These are phyloP conservation scores for Sycophila texana DNA, from an alignment of 2,888 invertebrate genomes.

Conservation along the genomic window DNA sequence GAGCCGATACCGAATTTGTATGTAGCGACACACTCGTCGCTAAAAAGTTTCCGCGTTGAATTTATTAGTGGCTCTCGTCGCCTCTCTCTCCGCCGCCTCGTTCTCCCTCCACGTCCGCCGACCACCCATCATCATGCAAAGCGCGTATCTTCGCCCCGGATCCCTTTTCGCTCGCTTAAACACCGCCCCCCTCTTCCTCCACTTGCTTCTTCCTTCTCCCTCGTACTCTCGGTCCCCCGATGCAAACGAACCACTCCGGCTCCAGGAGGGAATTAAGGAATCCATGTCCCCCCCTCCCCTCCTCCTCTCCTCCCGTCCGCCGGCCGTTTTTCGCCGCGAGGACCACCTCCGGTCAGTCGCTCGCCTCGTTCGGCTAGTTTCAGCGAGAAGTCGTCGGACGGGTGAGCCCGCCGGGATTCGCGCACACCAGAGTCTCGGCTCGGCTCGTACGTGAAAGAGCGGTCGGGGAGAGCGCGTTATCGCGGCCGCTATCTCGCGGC, in stretches of 20 bases:
- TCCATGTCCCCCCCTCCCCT: constrained; percentile 29
- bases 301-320: background rate
- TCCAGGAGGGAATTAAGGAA: constrained; percentile 57
- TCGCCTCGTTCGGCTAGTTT: constrained; percentile 61
- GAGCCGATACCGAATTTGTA: no score
- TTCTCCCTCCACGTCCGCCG: constrained; percentile 44
- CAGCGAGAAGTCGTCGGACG: constrained; percentile 62
- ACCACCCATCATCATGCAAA: constrained; percentile 57
- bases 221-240: constrained; percentile 58
- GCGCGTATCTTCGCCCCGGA: constrained; percentile 62
- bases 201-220: constrained; percentile 55
- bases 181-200: constrained; percentile 59
- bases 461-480: constrained; percentile 42
- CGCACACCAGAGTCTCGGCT: background rate
- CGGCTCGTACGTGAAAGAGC: background rate
- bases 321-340: constrained; percentile 42
- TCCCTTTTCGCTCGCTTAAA: constrained; percentile 64
- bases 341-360: constrained; percentile 41
- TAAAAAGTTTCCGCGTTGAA: constrained; percentile 52
- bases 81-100: constrained; percentile 53
- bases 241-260: constrained; percentile 67
- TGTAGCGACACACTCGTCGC: constrained; percentile 4
- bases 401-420: constrained; percentile 52
- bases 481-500: constrained; percentile 50
- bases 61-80: constrained; percentile 56